Conservation (phyloP, 1,140 invertebrate species). For the Drosophila prosaltans region DNA sequence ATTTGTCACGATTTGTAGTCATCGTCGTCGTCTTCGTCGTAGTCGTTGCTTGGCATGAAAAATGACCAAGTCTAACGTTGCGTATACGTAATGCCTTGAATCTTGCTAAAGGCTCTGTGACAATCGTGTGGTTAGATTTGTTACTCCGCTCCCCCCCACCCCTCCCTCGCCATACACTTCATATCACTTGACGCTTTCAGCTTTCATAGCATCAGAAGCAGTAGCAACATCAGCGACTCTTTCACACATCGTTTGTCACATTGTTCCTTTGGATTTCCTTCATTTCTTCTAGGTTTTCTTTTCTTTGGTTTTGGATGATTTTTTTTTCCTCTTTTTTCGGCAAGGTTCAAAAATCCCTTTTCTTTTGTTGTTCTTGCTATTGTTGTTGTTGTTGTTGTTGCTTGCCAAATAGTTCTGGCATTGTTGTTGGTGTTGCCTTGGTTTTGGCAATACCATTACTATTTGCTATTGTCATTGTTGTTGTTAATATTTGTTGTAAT, state of each 20-base stretch:
- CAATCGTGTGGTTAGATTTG: slow-evolving; percentile 76
- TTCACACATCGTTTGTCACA: slow-evolving; percentile 81
- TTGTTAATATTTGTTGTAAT: slow-evolving; percentile 79
- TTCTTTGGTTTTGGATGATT: slow-evolving; percentile 16
- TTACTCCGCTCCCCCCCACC: slow-evolving; percentile 14
- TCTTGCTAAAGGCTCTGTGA: slow-evolving; percentile 48
- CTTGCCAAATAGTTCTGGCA: slow-evolving; percentile 15
- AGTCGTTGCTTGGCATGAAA: slow-evolving; percentile 61
- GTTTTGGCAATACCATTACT: slow-evolving; percentile 74
- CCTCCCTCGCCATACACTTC: slow-evolving; percentile 12
- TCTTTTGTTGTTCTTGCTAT: slow-evolving; percentile 36
- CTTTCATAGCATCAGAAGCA: slow-evolving; percentile 29
- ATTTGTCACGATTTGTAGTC: slow-evolving; percentile 81
- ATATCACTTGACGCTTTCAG: slow-evolving; percentile 58
- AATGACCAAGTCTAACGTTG: slow-evolving; percentile 71
- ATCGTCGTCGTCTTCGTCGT: slow-evolving; percentile 49
- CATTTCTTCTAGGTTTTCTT: slow-evolving; percentile 32
- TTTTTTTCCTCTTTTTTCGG: slow-evolving; percentile 34
- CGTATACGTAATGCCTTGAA: slow-evolving; percentile 66
- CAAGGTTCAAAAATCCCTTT: slow-evolving; percentile 54
- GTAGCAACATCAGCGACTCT: slow-evolving; percentile 52
- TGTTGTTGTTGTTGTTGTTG: slow-evolving; percentile 34
- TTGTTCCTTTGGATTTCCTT: slow-evolving; percentile 58
- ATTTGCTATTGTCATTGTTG: slow-evolving; percentile 76
- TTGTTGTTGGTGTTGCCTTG: slow-evolving; percentile 33